phyloP scores from a whole-genome alignment of 1,140 invertebrate genomes.

The Callitettix versicolor region DNA sequence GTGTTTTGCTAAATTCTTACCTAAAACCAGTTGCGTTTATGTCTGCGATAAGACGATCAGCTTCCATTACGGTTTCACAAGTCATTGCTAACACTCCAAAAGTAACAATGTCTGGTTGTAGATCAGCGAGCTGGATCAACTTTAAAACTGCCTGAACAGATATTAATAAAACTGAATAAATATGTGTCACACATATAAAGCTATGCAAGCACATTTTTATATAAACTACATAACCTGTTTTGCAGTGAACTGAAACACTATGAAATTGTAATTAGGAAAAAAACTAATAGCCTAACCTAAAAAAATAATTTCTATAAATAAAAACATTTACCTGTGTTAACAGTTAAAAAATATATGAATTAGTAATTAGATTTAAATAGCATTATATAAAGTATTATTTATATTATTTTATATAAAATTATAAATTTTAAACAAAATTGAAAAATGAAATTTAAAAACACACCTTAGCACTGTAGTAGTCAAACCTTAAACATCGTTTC shows the following conservation, averaged over 20 bases:
- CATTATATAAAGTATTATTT: too few species aligned
- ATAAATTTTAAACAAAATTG: too few species aligned
- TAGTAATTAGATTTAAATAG: too few species aligned
- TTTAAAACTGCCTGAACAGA: constrained; percentile 43
- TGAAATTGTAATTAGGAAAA: background rate
- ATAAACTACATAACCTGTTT: background rate
- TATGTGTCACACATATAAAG: constrained; percentile 5
- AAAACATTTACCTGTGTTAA: background rate
- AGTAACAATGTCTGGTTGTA: constrained; percentile 66
- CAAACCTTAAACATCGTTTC: constrained; percentile 51
- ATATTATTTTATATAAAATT: too few species aligned
- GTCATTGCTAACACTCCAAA: constrained; percentile 75
- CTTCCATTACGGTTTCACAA: constrained; percentile 49
- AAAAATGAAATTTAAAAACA: too few species aligned
- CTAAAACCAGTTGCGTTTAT: constrained; percentile 53
- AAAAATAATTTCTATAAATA: background rate
- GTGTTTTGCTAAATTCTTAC: too few species aligned
- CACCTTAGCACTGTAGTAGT: constrained; percentile 57
- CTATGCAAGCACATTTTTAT: background rate
- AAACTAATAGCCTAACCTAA: background rate
- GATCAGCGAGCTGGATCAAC: constrained; percentile 44
- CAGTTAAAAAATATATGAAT: too few species aligned
- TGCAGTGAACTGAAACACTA: background rate
- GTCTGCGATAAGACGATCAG: constrained; percentile 48
- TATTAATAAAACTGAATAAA: constrained; percentile 4